Evolutionary conservation across 2,113 vertebrate genomes (phyloP).

Genomic region (Ageneiosus marmoratus): DNA sequence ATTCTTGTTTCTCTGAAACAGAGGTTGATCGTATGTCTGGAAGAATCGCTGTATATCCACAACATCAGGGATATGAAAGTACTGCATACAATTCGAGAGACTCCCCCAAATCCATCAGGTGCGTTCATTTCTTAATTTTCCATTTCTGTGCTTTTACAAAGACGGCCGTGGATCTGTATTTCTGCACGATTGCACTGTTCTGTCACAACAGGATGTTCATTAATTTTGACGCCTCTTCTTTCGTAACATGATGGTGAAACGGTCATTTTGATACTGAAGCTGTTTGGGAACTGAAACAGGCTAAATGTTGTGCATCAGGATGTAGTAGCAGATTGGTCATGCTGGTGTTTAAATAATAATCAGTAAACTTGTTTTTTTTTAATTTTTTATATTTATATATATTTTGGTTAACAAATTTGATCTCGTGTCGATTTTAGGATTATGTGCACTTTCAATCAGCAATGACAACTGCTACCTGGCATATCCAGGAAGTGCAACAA

Average conservation of each 20-base stretch:
- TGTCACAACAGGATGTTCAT: not conserved
- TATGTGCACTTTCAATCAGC: constrained; percentile 94
- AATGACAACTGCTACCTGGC: constrained; percentile 98
- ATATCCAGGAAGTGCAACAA: constrained; percentile 94
- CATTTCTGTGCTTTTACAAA: not conserved
- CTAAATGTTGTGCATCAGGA: not conserved
- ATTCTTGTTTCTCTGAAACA: constrained; percentile 53
- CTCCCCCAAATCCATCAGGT: constrained; percentile 82
- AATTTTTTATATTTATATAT: no score
- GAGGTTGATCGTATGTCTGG: constrained; percentile 97
- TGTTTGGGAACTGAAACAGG: constrained; percentile 9
- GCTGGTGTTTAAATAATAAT: no score
- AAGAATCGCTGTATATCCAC: constrained; percentile 97
- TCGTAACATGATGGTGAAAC: not conserved
- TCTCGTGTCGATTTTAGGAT: constrained; percentile 54
- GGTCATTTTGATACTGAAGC: not conserved
- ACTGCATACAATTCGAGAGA: constrained; percentile 98
- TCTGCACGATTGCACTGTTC: not conserved
- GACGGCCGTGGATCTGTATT: not conserved
- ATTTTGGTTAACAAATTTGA: no score
- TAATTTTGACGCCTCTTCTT: not conserved
- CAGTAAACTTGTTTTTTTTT: not conserved
- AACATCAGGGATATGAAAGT: constrained; percentile 99
- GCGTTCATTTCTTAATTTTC: not conserved
- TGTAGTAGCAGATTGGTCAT: not conserved